Evolutionary conservation across 2,113 vertebrate genomes (phyloP).

Genomic region (Actenoides lindsayi): DNA sequence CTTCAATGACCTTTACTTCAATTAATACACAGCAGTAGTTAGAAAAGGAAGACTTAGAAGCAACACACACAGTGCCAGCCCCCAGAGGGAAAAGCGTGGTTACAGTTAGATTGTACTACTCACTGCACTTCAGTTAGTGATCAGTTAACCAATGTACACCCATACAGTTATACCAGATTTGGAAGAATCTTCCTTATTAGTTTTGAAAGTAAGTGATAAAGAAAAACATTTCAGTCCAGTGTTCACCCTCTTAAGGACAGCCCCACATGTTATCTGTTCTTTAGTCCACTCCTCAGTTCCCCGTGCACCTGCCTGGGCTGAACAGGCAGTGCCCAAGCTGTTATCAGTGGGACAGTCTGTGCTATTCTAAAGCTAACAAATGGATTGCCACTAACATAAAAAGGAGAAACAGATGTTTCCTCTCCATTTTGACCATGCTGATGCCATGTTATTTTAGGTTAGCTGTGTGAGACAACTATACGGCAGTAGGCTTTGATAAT

Average conservation of each 20-base stretch:
- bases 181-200: neutral
- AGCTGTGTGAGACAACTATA: neutral
- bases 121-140: neutral
- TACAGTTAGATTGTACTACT: neutral
- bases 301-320: neutral
- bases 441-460: constrained; percentile 46
- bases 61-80: neutral
- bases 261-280: neutral
- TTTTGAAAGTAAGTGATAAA: neutral
- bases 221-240: neutral
- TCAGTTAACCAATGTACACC: neutral
- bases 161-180: neutral
- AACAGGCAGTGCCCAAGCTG: neutral
- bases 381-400: constrained; percentile 49
- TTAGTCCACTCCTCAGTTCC: neutral
- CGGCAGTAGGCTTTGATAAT: neutral
- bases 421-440: constrained; percentile 23
- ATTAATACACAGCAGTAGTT: neutral
- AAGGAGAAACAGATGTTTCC: constrained; percentile 72
- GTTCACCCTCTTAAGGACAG: neutral
- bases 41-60: neutral
- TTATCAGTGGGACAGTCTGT: constrained; percentile 46
- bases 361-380: constrained; percentile 63
- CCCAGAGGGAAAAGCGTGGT: neutral
- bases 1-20: neutral